These are phyloP conservation scores for Nymphalis c-album DNA, from an alignment of 2,888 invertebrate genomes.

Conservation along the genomic window DNA sequence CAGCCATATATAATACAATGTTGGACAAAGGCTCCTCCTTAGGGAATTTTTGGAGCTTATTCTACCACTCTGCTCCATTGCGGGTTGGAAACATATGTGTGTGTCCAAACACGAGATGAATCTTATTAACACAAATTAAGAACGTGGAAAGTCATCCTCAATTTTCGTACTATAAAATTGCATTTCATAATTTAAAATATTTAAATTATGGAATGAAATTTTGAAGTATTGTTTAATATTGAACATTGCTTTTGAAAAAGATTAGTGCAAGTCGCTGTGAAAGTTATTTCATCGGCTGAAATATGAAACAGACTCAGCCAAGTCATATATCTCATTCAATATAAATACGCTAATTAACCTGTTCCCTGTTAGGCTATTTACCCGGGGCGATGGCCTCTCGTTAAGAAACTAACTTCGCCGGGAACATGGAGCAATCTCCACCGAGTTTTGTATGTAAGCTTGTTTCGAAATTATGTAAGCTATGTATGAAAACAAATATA, in stretches of 20 bases:
- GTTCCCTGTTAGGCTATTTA: constrained; percentile 9
- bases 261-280: background rate
- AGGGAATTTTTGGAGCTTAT: too few species aligned
- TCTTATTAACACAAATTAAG: too few species aligned
- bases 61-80: too few species aligned
- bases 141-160: too few species aligned
- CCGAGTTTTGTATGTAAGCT: background rate
- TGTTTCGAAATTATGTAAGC: background rate
- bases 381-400: constrained; percentile 10
- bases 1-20: too few species aligned
- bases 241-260: background rate
- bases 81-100: too few species aligned
- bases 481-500: background rate
- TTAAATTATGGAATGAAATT: too few species aligned
- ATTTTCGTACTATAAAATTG: too few species aligned
- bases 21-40: too few species aligned
- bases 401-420: constrained; percentile 3
- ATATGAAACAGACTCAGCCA: constrained; percentile 6
- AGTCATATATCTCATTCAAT: constrained; percentile 20
- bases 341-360: constrained; percentile 25
- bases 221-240: background rate
- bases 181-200: too few species aligned
- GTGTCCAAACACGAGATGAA: too few species aligned
- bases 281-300: constrained; percentile 1
- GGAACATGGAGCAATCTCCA: constrained; percentile 5